Evolutionary conservation across 2,888 invertebrate genomes (phyloP), one percentile per base, ranked within the genome.

Genomic region (Cheilosia scutellata): DNA sequence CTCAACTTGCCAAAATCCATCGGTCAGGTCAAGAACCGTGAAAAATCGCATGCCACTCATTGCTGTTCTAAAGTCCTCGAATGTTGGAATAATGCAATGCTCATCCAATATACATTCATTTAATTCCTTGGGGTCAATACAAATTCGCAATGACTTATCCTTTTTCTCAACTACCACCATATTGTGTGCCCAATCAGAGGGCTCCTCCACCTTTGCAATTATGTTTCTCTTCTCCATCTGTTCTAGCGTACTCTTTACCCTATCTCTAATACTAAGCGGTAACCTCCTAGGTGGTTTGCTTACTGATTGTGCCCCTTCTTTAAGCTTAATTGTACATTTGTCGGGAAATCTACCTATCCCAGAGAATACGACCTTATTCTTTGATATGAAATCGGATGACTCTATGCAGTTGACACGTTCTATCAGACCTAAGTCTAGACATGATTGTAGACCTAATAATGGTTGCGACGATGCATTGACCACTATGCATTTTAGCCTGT

Each of bases 141-240:
- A 20, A 20, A 20, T 20, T 20, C 20, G 20, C 4, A 31, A 6
- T 5, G 31, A 7, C 33, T 20, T 20, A 20, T 20, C 20, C 20
- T 20, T 20, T 20, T 20, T 2, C 20, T 20, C 20, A 20, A 20
- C 20, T 20, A 20, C 20, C 20, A 20, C 20, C 20, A 20, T 20
- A 33, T 77, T 53, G 20, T 77, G 70, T 27, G 77, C 29, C 70
- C 68, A 77, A 5, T 77, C 77, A 5, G 47, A 40, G 7, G 70
- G 65, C 2, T 20, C 42, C 11, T 65, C 53, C 5, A 44, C 65
- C 20, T 66, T 66, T 20, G 57, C 4, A 74, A 88, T 88, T 16
- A 88, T 88, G 25, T 74, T 82, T 60, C 51, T 55, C 74, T 62
- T 78, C 74, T 84, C 84, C 79, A 68, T 87, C n/a, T 77, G 20